These are phyloP conservation scores for Leistus spinibarbis DNA, from an alignment of 2,888 invertebrate genomes.

Conservation along the genomic window DNA sequence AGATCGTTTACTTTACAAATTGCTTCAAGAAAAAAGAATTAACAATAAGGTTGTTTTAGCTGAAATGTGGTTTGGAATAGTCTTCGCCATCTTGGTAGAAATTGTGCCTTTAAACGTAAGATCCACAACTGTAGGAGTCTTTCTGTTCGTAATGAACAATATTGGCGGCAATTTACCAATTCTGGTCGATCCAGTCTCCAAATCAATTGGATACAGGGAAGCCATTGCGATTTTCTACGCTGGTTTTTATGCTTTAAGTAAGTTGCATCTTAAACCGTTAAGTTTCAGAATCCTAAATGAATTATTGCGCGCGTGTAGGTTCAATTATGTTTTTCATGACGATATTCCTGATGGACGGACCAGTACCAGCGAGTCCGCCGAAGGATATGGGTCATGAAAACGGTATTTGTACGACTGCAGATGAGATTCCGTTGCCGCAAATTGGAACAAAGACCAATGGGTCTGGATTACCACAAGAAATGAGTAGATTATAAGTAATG, in stretches of 20 bases:
- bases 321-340: constrained; percentile 81
- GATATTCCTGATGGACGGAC: constrained; percentile 80
- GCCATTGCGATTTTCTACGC: constrained; percentile 88
- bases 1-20: constrained; percentile 62
- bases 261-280: constrained; percentile 53
- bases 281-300: not conserved
- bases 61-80: constrained; percentile 94
- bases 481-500: constrained; percentile 40
- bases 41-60: constrained; percentile 69
- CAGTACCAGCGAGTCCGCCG: constrained; percentile 48
- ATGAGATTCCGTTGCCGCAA: constrained; percentile 51
- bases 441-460: constrained; percentile 26
- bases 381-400: constrained; percentile 52
- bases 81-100: constrained; percentile 88
- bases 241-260: constrained; percentile 85
- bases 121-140: constrained; percentile 85
- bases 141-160: constrained; percentile 92
- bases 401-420: constrained; percentile 52
- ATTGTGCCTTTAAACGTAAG: constrained; percentile 82
- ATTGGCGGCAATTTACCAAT: constrained; percentile 90
- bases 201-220: constrained; percentile 80
- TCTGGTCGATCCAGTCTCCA: constrained; percentile 83
- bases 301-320: constrained; percentile 59
- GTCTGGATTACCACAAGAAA: constrained; percentile 39
- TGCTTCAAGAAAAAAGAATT: constrained; percentile 98